phyloP scores from a whole-genome alignment of 2,113 vertebrate species.

The Rana temporaria region DNA sequence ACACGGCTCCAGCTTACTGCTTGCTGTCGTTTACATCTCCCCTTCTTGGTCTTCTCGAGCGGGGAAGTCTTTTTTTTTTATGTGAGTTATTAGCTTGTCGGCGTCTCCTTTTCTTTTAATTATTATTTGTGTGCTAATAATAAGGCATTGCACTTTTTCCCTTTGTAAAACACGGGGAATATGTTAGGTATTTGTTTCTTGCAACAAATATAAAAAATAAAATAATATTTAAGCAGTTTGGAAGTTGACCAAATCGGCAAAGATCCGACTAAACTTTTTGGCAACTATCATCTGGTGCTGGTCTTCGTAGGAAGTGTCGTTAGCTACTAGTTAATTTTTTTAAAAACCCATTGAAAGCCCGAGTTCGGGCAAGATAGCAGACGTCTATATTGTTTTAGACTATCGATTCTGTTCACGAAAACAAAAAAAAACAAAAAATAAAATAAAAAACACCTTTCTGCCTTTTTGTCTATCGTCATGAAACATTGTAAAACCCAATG shows the following conservation, averaged over 20 bases:
- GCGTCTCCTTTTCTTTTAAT: constrained; percentile 34
- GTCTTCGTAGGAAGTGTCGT: not conserved
- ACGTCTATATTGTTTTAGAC: constrained; percentile 28
- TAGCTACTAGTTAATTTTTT: constrained; percentile 11
- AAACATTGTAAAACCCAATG: constrained; percentile 10
- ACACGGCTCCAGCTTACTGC: constrained; percentile 47
- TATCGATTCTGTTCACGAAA: not conserved
- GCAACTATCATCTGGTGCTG: constrained; percentile 29
- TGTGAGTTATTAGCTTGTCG: constrained; percentile 41
- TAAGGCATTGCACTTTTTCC: constrained; percentile 47
- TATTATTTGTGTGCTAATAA: constrained; percentile 35
- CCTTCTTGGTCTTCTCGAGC: not conserved
- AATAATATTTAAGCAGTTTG: constrained; percentile 6
- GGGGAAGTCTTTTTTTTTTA: constrained; percentile 29
- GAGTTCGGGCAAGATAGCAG: not conserved
- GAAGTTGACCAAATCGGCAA: constrained; percentile 31
- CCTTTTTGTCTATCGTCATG: constrained; percentile 23
- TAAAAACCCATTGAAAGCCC: not conserved
- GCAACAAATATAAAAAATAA: constrained; percentile 21
- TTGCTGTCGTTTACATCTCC: constrained; percentile 48
- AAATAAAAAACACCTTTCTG: constrained; percentile 39
- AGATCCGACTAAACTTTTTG: constrained; percentile 6
- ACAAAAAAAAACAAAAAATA: too few species aligned
- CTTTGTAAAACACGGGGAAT: constrained; percentile 25
- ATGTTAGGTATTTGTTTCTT: constrained; percentile 39